Conservation (phyloP, 2,113 vertebrate species). For the Heptranchias perlo region DNA sequence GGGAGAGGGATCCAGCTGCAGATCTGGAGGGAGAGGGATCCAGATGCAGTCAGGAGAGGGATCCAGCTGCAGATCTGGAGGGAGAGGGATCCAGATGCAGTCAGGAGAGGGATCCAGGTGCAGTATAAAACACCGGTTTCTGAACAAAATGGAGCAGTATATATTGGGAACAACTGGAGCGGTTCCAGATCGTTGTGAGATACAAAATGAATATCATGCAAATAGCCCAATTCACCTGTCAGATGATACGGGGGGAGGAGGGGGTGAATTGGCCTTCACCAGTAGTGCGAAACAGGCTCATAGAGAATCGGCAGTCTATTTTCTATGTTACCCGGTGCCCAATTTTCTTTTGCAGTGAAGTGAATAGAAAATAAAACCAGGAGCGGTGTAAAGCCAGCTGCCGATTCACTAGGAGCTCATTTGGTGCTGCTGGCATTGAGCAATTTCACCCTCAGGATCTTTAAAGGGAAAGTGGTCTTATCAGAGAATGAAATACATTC, state of each 20-base stretch:
- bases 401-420: neutral
- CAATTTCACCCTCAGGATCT: neutral
- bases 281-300: neutral
- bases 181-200: neutral
- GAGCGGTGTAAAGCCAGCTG: neutral
- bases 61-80: neutral
- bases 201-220: neutral
- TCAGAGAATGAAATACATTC: neutral
- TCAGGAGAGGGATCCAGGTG: neutral
- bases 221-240: neutral
- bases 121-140: neutral
- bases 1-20: too few relatives aligned
- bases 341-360: neutral
- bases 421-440: neutral
- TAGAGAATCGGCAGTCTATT: neutral
- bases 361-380: neutral
- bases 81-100: neutral
- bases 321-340: neutral
- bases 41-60: neutral
- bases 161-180: neutral
- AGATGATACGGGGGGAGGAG: neutral
- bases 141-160: neutral
- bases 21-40: neutral
- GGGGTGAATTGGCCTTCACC: neutral
- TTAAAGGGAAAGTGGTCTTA: neutral